Conservation (phyloP, 2,888 invertebrate species). For the Scaptomyza flava region DNA sequence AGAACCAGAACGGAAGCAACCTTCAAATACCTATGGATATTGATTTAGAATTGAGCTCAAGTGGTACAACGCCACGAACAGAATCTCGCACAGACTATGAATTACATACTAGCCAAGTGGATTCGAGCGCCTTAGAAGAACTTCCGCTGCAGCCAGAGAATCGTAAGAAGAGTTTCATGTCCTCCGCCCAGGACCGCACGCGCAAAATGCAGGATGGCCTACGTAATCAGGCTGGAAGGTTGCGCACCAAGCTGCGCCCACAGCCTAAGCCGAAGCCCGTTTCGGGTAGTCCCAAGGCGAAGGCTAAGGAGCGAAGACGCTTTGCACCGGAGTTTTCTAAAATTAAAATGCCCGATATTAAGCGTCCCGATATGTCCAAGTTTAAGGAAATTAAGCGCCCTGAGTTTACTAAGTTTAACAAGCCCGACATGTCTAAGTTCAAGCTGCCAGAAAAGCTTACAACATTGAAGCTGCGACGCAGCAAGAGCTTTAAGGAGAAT, state of each 20-base stretch:
- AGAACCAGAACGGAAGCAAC: conserved; percentile 37
- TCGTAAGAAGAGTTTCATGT: conserved; percentile 85
- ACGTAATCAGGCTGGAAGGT: conserved; percentile 89
- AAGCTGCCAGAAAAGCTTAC: conserved; percentile 88
- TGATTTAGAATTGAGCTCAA: conserved; percentile 85
- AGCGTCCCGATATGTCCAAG: conserved; percentile 85
- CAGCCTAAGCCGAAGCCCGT: conserved; percentile 72
- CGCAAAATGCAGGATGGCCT: conserved; percentile 88
- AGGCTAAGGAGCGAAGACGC: conserved; percentile 81
- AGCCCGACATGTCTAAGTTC: conserved; percentile 87
- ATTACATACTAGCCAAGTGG: conserved; percentile 88
- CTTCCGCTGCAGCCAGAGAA: conserved; percentile 87
- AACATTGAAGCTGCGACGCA: conserved; percentile 85
- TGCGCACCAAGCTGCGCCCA: conserved; percentile 88
- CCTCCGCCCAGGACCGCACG: conserved; percentile 85
- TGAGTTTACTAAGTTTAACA: conserved; percentile 84
- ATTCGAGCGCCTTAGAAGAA: conserved; percentile 88
- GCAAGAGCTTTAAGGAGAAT: conserved; percentile 83
- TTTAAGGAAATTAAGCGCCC: conserved; percentile 82
- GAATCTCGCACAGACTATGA: conserved; percentile 88
- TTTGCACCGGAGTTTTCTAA: conserved; percentile 84
- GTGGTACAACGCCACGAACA: conserved; percentile 85
- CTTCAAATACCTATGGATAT: conserved; percentile 63
- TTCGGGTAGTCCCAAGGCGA: conserved; percentile 81
- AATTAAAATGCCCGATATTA: conserved; percentile 84